A percentile compares a stretch with the other conserved stretches of the same genome.
These are phyloP conservation scores for Rhagoletis zephyria DNA, from an alignment of 1,140 invertebrate genomes.

Conservation along the genomic window DNA sequence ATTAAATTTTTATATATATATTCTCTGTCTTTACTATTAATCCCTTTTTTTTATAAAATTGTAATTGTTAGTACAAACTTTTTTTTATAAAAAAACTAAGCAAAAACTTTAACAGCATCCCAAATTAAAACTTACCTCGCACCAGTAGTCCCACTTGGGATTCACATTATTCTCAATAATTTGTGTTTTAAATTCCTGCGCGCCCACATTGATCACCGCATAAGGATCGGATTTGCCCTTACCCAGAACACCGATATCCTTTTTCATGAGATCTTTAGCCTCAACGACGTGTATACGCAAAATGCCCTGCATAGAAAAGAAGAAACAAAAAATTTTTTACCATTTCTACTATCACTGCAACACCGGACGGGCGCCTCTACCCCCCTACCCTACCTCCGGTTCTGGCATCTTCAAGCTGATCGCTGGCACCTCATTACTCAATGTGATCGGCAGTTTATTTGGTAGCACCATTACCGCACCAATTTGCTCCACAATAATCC, in stretches of 20 bases:
- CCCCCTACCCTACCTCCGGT: slow-evolving; percentile 81
- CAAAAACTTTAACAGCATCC: too few species aligned
- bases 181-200: slow-evolving; percentile 89
- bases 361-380: background rate
- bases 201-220: slow-evolving; percentile 88
- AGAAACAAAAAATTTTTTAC: background rate
- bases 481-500: slow-evolving; percentile 92
- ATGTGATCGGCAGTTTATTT: slow-evolving; percentile 90
- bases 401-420: slow-evolving; percentile 87
- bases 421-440: slow-evolving; percentile 86
- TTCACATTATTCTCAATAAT: slow-evolving; percentile 93
- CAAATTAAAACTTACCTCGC: slow-evolving; percentile 81
- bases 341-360: background rate
- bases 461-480: slow-evolving; percentile 91
- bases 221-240: slow-evolving; percentile 98
- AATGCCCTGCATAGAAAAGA: slow-evolving; percentile 78
- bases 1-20: too few species aligned
- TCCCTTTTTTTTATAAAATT: too few species aligned
- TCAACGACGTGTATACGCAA: slow-evolving; percentile 90
- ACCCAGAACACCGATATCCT: slow-evolving; percentile 90
- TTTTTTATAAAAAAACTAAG: too few species aligned
- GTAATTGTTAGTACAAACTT: too few species aligned
- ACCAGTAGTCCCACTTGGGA: slow-evolving; percentile 95
- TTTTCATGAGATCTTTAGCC: slow-evolving; percentile 94
- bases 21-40: too few species aligned